Evolutionary conservation across 2,113 vertebrate species (phyloP).

Genomic region (Pterocles gutturalis): DNA sequence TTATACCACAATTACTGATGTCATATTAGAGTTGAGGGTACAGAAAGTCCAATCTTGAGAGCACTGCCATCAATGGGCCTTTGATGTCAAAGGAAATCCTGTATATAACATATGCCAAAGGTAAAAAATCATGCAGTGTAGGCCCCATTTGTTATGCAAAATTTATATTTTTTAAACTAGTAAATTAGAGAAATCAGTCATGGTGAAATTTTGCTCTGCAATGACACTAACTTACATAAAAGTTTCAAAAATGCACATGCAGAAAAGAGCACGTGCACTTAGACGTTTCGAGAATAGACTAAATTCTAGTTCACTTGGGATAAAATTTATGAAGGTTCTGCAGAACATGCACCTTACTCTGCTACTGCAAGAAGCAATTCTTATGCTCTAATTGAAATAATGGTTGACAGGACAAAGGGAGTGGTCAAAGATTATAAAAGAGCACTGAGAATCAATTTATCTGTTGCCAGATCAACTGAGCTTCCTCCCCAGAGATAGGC

Average conservation of each 20-base stretch:
- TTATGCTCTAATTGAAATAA: neutral
- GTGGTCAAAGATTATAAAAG: conserved; percentile 17
- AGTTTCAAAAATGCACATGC: neutral
- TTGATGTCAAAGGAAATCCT: neutral
- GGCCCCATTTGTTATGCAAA: neutral
- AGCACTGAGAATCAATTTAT: conserved; percentile 5
- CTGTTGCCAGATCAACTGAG: conserved; percentile 21
- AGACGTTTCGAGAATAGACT: neutral
- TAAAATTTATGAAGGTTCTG: neutral
- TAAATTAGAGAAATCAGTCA: neutral
- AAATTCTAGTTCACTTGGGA: neutral
- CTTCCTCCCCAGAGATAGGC: conserved; percentile 24
- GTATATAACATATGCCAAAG: neutral
- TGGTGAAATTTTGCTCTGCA: neutral
- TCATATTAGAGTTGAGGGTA: neutral
- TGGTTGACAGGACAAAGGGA: neutral
- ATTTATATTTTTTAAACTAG: neutral
- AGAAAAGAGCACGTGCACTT: neutral
- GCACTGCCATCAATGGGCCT: neutral
- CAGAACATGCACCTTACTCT: neutral
- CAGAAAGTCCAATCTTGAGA: neutral
- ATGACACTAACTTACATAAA: neutral
- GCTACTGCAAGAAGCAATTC: neutral
- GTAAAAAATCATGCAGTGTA: neutral
- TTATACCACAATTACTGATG: neutral